These are phyloP conservation scores for Calcarius lapponicus DNA, from an alignment of 2,797 vertebrate species.

Conservation along the genomic window DNA sequence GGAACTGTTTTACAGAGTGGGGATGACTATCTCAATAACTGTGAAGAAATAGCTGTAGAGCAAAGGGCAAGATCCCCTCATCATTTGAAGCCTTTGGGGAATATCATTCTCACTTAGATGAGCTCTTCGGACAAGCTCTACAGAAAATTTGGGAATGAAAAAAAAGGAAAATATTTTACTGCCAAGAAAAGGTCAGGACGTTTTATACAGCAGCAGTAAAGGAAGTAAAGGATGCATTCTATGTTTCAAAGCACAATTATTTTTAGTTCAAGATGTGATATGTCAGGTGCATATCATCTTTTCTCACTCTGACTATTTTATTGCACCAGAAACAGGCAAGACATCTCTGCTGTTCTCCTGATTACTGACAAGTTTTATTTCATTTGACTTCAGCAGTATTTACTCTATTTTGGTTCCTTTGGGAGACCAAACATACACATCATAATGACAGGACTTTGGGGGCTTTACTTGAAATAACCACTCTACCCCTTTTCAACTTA, in stretches of 20 bases:
- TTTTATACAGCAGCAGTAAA: constrained; percentile 17
- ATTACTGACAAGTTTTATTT: background rate
- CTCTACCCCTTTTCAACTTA: background rate
- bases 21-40: constrained; percentile 22
- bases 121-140: constrained; percentile 29
- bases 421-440: background rate
- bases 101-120: constrained; percentile 46
- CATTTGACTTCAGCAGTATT: background rate
- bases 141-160: constrained; percentile 30
- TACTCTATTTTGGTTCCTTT: background rate
- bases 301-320: background rate
- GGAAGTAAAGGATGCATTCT: constrained; percentile 4
- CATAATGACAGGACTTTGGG: background rate
- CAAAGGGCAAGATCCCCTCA: constrained; percentile 46
- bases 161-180: constrained; percentile 39
- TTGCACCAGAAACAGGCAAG: background rate
- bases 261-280: constrained; percentile 12
- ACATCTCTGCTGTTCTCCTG: background rate
- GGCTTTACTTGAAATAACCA: background rate
- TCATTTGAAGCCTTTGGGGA: constrained; percentile 26
- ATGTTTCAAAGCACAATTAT: background rate
- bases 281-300: background rate
- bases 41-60: constrained; percentile 24
- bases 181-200: background rate
- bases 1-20: constrained; percentile 14